Base-by-base conservation (phyloP, 2,797 vertebrate species). In the Crenichthys baileyi region DNA sequence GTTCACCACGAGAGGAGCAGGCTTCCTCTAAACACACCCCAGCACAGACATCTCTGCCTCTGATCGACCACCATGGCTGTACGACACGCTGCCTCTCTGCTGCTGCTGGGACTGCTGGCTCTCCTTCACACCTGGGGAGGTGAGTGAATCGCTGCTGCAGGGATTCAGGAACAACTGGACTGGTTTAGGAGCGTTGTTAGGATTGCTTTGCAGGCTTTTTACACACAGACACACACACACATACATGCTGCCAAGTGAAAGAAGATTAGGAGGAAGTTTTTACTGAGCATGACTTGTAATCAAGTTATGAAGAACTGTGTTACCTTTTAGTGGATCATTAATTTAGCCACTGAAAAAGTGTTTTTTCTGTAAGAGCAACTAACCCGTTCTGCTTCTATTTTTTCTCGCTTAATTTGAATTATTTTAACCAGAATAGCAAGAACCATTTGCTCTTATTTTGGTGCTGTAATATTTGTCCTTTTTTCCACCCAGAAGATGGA, bases 51-150 rank as follows among this genome's bases (percentile, higher is more conserved):
- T 81, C 84, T 82, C 83, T 87, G 80, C 68, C 24, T 68, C 73
- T 61, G 72, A 31, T 8, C 7, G 31, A 87, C 76, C 76, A 2
- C 79, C 90, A 95, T 95, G 95, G 89, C 88, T 90, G 78, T 72
- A 73, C 85, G 76, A 79, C 75, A 81, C 83, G 31, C 61, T 36
- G 77, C 72, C 53, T 83, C 74, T 78, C 82, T 89, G 55, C 84
- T 93, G 63, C 84, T 92, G 65, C 75, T 82, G 50, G 92, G 86
- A 83, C 90, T 95, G 15, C 60, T 91, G 77, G 1, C 92, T 56
- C 83, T 93, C 73, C 74, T 81, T 39, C 88, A 81, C 90, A 90
- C 92, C 87, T 93, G 90, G 80, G 77, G 87, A 94, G 95, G 95
- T 95, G 91, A 93, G 93, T 87, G 56, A 53, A 39, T 6, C 44